These are phyloP conservation scores for Cheilosia scutellata DNA, from an alignment of 2,888 invertebrate species.

Conservation along the genomic window DNA sequence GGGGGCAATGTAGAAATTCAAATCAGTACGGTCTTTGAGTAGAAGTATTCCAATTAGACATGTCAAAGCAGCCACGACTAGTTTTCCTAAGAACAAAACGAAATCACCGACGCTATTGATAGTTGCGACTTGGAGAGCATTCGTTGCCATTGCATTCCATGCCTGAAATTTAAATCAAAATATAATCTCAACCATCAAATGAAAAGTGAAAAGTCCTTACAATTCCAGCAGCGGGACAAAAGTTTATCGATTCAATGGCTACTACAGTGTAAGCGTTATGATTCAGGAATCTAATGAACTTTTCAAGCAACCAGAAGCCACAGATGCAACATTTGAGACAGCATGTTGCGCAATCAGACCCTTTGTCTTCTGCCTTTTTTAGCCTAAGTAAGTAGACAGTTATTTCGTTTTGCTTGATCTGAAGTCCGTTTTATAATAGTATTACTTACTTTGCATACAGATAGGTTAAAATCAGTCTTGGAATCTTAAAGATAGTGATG, in stretches of 20 bases:
- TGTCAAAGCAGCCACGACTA: constrained; percentile 91
- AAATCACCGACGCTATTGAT: constrained; percentile 97
- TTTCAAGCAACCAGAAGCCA: constrained; percentile 95
- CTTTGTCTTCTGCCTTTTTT: constrained; percentile 88
- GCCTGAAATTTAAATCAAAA: constrained; percentile 86
- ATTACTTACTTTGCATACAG: constrained; percentile 93
- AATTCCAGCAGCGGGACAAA: constrained; percentile 95
- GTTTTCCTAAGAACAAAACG: constrained; percentile 94
- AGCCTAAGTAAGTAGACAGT: constrained; percentile 85
- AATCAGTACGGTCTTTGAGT: constrained; percentile 89
- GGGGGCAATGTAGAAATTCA: constrained; percentile 94
- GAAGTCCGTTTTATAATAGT: not conserved
- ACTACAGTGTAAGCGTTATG: constrained; percentile 98
- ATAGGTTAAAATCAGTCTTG: constrained; percentile 94
- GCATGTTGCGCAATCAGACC: constrained; percentile 90
- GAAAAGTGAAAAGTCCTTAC: constrained; percentile 85
- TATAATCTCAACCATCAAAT: not conserved
- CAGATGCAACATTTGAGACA: constrained; percentile 93
- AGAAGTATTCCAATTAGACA: constrained; percentile 91
- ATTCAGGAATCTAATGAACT: constrained; percentile 95
- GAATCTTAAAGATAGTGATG: constrained; percentile 96
- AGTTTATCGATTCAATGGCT: constrained; percentile 95
- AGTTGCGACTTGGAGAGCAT: constrained; percentile 94
- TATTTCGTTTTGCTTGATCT: not conserved
- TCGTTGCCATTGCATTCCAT: constrained; percentile 92